Evolutionary conservation across 1,140 invertebrate species (phyloP), one percentile per base, ranked within the genome.

Genomic region (Ooceraea biroi): DNA sequence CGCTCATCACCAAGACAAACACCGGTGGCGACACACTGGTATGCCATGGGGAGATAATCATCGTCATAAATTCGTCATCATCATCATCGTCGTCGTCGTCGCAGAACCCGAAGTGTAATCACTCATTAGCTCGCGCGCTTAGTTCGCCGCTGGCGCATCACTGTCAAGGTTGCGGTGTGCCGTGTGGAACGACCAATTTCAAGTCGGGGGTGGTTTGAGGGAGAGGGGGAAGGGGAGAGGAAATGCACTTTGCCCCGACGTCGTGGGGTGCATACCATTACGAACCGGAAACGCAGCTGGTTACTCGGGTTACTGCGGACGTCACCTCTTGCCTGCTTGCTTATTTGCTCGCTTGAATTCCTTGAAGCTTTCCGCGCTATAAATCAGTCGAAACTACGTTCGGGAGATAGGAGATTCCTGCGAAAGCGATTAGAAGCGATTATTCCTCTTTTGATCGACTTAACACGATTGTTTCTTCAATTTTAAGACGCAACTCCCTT

Each of bases 41-140:
- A 91, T 83, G 85, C 85, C 74, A 87, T 68, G 73, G 17, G 50
- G 61, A 82, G 77, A 89, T 91, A 92, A 91, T 91, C 90, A 90
- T 91, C 89, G 84, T 91, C 90, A 89, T 91, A 90, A 91, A 91
- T 92, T 92, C 86, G 91, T 92, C 90, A 91, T 91, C 87, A 89
- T 90, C 90, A 87, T 85, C 85, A 90, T 86, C 85, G 90, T 89
- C 85, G 77, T 88, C 83, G 41, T 68, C 65, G 86, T 85, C n/a
- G n/a, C n/a, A n/a, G n/a, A n/a, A n/a, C n/a, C 85, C 84, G 60
- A 71, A 90, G 89, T 83, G 88, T 91, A 91, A 92, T 92, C 87
- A 88, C 87, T 91, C 90, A 91, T 91, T 91, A 90, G 78, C 61
- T 87, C 61, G 69, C 83, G 82, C 78, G 48, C n/a, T n/a, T n/a